Conservation (phyloP, 2,113 vertebrate genomes). For the Dasyornis broadbenti region DNA sequence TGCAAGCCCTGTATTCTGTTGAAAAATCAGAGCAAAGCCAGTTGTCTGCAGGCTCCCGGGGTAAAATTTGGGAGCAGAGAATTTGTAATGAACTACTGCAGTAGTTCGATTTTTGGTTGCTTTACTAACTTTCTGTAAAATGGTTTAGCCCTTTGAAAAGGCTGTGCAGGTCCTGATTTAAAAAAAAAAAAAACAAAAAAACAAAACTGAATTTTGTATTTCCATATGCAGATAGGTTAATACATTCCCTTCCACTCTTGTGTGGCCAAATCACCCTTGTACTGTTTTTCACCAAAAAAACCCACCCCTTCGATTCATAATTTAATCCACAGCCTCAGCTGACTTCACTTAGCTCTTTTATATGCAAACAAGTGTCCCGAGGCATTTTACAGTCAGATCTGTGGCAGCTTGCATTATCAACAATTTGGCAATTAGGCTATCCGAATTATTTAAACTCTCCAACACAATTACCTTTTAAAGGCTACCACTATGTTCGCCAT, state of each 20-base stretch:
- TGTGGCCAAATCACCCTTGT: background rate
- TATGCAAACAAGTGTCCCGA: slow-evolving; percentile 62
- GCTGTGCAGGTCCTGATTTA: background rate
- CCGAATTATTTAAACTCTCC: slow-evolving; percentile 65
- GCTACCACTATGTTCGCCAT: slow-evolving; percentile 57
- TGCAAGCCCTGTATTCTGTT: background rate
- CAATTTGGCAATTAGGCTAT: slow-evolving; percentile 62
- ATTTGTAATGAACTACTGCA: background rate
- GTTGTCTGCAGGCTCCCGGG: background rate
- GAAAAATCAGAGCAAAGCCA: background rate
- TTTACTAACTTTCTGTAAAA: background rate
- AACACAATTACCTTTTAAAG: slow-evolving; percentile 66
- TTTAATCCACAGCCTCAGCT: slow-evolving; percentile 29
- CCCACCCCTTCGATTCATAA: slow-evolving; percentile 29
- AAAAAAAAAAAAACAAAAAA: background rate
- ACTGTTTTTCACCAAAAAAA: slow-evolving; percentile 20
- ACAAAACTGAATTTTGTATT: background rate
- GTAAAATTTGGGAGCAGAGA: background rate
- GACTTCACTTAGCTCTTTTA: slow-evolving; percentile 57
- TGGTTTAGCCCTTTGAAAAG: background rate
- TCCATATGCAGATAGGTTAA: background rate
- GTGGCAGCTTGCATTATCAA: slow-evolving; percentile 52
- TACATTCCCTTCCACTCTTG: background rate
- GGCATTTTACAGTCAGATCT: slow-evolving; percentile 32
- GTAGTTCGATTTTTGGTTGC: background rate